These are phyloP conservation scores for Papilio demoleus DNA, from an alignment of 2,888 invertebrate species.

Conservation along the genomic window DNA sequence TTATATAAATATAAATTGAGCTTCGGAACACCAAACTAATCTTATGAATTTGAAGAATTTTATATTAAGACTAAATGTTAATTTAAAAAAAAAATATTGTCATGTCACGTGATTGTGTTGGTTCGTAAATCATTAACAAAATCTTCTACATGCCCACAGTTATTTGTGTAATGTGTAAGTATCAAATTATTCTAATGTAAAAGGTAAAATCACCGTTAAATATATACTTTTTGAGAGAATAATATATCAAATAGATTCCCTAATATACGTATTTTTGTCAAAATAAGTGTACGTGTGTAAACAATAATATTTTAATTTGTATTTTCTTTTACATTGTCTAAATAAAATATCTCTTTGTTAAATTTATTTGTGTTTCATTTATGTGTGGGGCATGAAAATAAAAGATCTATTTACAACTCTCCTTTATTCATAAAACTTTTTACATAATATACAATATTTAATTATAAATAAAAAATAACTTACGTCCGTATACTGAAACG, in stretches of 20 bases:
- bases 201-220: conserved; percentile 54
- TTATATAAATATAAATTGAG: conserved; percentile 53
- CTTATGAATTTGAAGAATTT: conserved; percentile 74
- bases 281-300: conserved; percentile 74
- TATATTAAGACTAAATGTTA: conserved; percentile 47
- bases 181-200: conserved; percentile 56
- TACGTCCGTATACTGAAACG: too few relatives aligned
- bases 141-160: conserved; percentile 51
- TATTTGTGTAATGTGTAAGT: conserved; percentile 49
- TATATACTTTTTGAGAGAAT: conserved; percentile 51
- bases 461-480: conserved; percentile 44
- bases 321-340: conserved; percentile 80
- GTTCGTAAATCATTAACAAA: conserved; percentile 32
- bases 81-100: conserved; percentile 40
- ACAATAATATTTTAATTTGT: conserved; percentile 71
- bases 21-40: conserved; percentile 71
- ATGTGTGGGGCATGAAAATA: conserved; percentile 47
- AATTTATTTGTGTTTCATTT: conserved; percentile 53
- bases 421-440: conserved; percentile 54
- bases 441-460: conserved; percentile 55
- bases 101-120: conserved; percentile 40
- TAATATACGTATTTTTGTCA: conserved; percentile 79
- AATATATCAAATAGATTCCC: conserved; percentile 75
- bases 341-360: conserved; percentile 80
- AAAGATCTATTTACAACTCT: conserved; percentile 60